A percentile compares a stretch with the other conserved stretches of the same genome.
Conservation (phyloP, 2,113 vertebrate genomes). For the Poicephalus meyeri region DNA sequence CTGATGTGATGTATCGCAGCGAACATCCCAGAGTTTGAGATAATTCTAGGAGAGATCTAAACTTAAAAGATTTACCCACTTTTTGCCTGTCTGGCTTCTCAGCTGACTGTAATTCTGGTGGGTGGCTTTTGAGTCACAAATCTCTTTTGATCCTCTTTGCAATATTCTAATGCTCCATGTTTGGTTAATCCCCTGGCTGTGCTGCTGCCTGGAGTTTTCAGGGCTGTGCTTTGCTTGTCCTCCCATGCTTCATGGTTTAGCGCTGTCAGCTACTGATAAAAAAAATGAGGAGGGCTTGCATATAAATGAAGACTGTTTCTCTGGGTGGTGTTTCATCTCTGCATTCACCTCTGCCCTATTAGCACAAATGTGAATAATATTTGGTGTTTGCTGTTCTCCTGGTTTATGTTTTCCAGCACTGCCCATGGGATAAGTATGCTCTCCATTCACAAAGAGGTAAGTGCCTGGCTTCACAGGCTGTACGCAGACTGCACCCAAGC, state of each 20-base stretch:
- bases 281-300: background rate
- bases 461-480: background rate
- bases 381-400: background rate
- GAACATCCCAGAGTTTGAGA: background rate
- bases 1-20: background rate
- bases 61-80: background rate
- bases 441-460: background rate
- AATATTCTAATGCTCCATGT: slow-evolving; percentile 53
- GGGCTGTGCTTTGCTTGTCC: background rate
- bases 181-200: slow-evolving; percentile 40
- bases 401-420: background rate
- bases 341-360: background rate
- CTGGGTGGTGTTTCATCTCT: background rate
- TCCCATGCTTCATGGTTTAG: background rate
- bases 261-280: background rate
- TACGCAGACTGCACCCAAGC: background rate
- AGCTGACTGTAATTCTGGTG: slow-evolving; percentile 33
- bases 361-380: background rate
- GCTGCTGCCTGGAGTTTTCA: slow-evolving; percentile 15
- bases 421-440: fast-evolving
- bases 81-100: background rate
- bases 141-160: slow-evolving; percentile 67
- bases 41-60: background rate
- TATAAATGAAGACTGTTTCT: background rate
- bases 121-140: slow-evolving; percentile 51